Conservation (phyloP, 2,888 invertebrate genomes). For the Siphonodentalium dalli region DNA sequence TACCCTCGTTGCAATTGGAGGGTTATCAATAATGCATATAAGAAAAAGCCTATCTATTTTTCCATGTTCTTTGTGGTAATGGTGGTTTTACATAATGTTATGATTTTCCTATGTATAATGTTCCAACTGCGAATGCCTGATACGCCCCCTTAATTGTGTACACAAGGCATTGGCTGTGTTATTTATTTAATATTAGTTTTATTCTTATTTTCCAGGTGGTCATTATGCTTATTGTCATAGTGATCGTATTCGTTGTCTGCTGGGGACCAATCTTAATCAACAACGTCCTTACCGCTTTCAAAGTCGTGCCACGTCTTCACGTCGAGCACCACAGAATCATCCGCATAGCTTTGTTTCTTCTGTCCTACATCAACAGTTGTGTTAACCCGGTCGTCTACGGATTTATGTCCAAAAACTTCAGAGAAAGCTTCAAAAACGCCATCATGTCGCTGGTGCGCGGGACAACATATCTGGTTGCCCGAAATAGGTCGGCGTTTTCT, state of each 20-base stretch:
- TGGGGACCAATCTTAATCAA: slow-evolving; percentile 76
- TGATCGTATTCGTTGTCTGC: slow-evolving; percentile 75
- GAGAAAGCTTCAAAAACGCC: slow-evolving; percentile 65
- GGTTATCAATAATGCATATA: no score
- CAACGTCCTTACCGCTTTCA: slow-evolving; percentile 74
- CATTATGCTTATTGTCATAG: slow-evolving; percentile 77
- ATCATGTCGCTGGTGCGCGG: slow-evolving; percentile 37
- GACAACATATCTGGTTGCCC: no score
- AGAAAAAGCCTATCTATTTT: no score
- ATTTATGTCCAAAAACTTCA: slow-evolving; percentile 77
- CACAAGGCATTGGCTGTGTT: no score
- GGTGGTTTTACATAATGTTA: no score
- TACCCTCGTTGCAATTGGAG: no score
- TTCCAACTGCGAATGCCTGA: no score
- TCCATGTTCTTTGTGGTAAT: no score
- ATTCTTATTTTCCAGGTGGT: slow-evolving; percentile 70
- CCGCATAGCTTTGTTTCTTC: slow-evolving; percentile 72
- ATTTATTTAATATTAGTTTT: neutral
- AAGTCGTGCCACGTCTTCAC: slow-evolving; percentile 67
- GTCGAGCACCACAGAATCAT: slow-evolving; percentile 71
- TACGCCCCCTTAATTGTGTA: no score
- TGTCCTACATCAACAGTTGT: slow-evolving; percentile 79
- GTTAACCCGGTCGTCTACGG: slow-evolving; percentile 79
- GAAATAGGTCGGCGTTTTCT: no score
- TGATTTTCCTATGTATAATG: no score